Evolutionary conservation across 1,140 invertebrate genomes (phyloP).

Genomic region (Eurosta solidaginis): DNA sequence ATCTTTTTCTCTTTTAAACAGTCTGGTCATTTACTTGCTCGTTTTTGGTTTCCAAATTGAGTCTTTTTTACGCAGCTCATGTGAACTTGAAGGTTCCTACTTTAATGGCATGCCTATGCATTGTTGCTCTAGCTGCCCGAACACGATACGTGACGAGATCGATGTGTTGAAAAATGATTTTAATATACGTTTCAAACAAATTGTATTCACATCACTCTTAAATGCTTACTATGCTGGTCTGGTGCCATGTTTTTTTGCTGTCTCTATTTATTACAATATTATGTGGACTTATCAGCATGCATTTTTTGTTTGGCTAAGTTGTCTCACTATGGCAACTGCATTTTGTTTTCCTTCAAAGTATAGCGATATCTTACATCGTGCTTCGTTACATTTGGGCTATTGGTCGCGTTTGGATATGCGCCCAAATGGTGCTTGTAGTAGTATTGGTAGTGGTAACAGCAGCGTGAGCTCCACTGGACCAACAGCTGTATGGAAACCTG

Average conservation of each 20-base stretch:
- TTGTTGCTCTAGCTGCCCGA: conserved; percentile 72
- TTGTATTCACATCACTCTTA: conserved; percentile 86
- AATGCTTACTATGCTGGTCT: conserved; percentile 91
- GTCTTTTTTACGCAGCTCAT: conserved; percentile 71
- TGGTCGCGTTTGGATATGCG: conserved; percentile 72
- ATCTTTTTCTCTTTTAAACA: conserved; percentile 29
- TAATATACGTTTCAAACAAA: conserved; percentile 84
- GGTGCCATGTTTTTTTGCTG: conserved; percentile 86
- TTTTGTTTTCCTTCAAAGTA: conserved; percentile 76
- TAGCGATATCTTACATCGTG: conserved; percentile 86
- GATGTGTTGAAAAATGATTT: conserved; percentile 84
- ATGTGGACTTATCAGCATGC: conserved; percentile 83
- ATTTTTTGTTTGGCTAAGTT: conserved; percentile 79
- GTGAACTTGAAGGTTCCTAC: conserved; percentile 57
- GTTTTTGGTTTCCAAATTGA: conserved; percentile 77
- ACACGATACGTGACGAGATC: conserved; percentile 81
- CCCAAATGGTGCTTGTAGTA: conserved; percentile 37
- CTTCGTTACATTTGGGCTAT: conserved; percentile 85
- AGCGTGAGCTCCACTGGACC: background rate
- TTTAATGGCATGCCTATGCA: conserved; percentile 65
- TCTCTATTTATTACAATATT: conserved; percentile 84
- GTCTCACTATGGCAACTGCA: conserved; percentile 79
- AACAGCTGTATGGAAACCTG: conserved; percentile 74
- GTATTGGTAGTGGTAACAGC: conserved; percentile 35
- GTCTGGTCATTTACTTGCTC: conserved; percentile 78